Evolutionary conservation across 2,113 vertebrate species (phyloP), one percentile per base, ranked within the genome.

Genomic region (Eurypyga helias): DNA sequence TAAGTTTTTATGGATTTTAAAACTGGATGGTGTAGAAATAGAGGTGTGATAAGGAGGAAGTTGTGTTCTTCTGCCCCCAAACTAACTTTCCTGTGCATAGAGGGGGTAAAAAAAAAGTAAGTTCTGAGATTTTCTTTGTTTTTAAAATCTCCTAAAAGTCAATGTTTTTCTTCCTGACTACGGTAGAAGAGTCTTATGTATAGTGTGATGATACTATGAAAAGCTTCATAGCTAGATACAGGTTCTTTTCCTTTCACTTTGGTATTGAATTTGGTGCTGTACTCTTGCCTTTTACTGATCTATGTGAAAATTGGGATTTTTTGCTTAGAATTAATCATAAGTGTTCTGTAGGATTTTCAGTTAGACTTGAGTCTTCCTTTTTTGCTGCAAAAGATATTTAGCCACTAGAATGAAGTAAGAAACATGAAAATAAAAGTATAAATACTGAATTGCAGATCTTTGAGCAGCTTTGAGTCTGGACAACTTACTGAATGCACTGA

Each of bases 381-480:
- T 83, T 78, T 67, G 6, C 26, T 86, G 18, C 58, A 10, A 79
- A 72, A 48, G 34, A 6, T 29, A 36, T 6, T 76, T 66, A 48
- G 25, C 28, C 87, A 52, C 28, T 87, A 41, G 19, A 61, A 54
- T 87, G 51, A 95, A 92, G 8, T 45, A 29, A 62, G 21, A 76
- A 78, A 45, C 18, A 5, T 25, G 46, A 78, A 81, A 93, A 67
- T 96, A 81, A 97, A 97, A 73, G 54, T 96, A 9, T 78, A 38
- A 61, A 88, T 5, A 41, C 97, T 97, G 73, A 96, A 91, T 98
- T 97, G 83, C 98, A 99, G 99, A 88, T 99, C 99, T 88, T 96
- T 99, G 90, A 99, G 99, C 96, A 98, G 98, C 94, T 99, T 99
- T 86, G 99, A 99, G 87, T 99, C 98, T 72, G 99, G 99, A 80